Percentiles rank a stretch among this genome's conserved stretches.
These are phyloP conservation scores for Proales similis DNA, from an alignment of 1,140 invertebrate genomes.

Conservation along the genomic window DNA sequence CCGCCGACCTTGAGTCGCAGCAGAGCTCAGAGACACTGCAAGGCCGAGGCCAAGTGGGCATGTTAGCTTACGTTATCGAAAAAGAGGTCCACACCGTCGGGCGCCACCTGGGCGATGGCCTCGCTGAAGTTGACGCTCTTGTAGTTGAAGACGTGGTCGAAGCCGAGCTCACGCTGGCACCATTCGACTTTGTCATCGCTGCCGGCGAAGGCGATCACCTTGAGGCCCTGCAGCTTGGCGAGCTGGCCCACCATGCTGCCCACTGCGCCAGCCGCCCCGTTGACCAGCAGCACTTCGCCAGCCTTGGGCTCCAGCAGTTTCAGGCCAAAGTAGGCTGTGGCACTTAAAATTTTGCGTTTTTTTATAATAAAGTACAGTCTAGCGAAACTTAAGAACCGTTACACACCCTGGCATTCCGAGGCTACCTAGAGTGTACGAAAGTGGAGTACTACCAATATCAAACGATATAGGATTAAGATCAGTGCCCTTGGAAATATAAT, in stretches of 20 bases:
- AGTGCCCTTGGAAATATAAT: conserved; percentile 44
- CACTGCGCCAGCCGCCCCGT: conserved; percentile 58
- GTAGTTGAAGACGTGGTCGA: conserved; percentile 66
- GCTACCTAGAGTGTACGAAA: conserved; percentile 59
- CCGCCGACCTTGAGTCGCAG: conserved; percentile 40
- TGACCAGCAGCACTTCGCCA: conserved; percentile 64
- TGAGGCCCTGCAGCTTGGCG: conserved; percentile 61
- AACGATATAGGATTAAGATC: conserved; percentile 45
- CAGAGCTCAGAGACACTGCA: not conserved
- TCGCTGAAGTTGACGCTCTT: conserved; percentile 58
- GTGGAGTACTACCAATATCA: conserved; percentile 57
- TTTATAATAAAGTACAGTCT: conserved; percentile 39
- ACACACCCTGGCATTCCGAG: conserved; percentile 61
- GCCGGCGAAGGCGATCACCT: conserved; percentile 65
- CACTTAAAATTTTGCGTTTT: conserved; percentile 50
- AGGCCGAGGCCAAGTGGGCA: not conserved
- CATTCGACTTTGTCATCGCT: conserved; percentile 64
- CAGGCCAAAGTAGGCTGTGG: conserved; percentile 67
- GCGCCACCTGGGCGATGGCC: conserved; percentile 60
- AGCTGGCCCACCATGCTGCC: conserved; percentile 67
- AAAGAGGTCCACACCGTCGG: conserved; percentile 64
- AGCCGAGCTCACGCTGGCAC: conserved; percentile 61
- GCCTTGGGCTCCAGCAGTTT: conserved; percentile 62
- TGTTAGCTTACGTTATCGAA: conserved; percentile 63
- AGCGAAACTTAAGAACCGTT: not conserved